A percentile compares a stretch with the other conserved stretches of the same genome.
Conservation (phyloP, 2,888 invertebrate species). For the Epirrita christyi region DNA sequence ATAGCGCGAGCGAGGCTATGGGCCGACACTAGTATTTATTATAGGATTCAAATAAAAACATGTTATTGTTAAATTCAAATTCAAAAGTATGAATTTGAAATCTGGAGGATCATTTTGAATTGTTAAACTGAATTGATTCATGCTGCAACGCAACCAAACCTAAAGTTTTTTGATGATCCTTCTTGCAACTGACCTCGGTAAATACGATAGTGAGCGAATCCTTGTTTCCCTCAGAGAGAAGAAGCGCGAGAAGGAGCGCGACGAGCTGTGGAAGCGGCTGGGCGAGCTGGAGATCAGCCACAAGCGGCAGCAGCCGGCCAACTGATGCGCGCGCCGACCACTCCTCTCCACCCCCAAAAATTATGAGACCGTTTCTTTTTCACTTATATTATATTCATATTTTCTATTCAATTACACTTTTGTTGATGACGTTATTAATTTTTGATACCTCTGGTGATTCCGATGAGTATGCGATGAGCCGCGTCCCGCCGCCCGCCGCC, state of each 20-base stretch:
- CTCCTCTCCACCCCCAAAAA: slow-evolving; percentile 55
- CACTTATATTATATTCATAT: slow-evolving; percentile 76
- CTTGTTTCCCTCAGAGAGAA: slow-evolving; percentile 87
- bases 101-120: too few species aligned
- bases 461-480: slow-evolving; percentile 51
- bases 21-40: too few species aligned
- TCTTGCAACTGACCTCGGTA: too few species aligned
- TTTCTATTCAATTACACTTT: slow-evolving; percentile 82
- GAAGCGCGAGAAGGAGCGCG: slow-evolving; percentile 98
- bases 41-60: too few species aligned
- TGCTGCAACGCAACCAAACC: too few species aligned
- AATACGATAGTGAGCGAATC: too few species aligned
- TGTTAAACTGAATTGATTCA: too few species aligned
- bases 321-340: slow-evolving; percentile 77
- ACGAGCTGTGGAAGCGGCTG: slow-evolving; percentile 98
- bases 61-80: too few species aligned
- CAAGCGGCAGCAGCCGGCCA: slow-evolving; percentile 81
- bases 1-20: too few species aligned
- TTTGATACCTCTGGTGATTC: slow-evolving; percentile 71
- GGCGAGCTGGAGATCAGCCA: slow-evolving; percentile 94
- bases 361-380: slow-evolving; percentile 76
- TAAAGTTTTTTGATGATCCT: too few species aligned
- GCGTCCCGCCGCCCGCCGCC: slow-evolving; percentile 34
- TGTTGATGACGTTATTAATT: slow-evolving; percentile 81
- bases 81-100: too few species aligned